phyloP scores from a whole-genome alignment of 2,888 invertebrate genomes.

The Camponotus fellah region DNA sequence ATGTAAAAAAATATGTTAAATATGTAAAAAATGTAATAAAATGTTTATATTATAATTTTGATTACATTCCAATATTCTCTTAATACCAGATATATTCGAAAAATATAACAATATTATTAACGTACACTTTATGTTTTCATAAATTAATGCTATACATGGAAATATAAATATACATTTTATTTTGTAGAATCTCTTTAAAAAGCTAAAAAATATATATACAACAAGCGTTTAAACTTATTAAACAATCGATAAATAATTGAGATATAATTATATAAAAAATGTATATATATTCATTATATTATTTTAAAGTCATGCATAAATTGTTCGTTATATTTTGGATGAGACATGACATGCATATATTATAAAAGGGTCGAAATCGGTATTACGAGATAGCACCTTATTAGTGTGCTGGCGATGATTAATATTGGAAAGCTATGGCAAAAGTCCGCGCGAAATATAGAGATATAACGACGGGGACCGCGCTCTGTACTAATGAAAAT shows the following conservation, averaged over 20 bases:
- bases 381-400: slow-evolving; percentile 7
- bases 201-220: neutral
- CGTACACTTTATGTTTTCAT: neutral
- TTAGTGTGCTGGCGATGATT: slow-evolving; percentile 19
- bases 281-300: neutral
- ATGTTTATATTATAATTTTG: neutral
- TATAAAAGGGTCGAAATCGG: slow-evolving; percentile 3
- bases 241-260: neutral
- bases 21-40: neutral
- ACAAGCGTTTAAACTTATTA: neutral
- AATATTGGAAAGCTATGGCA: slow-evolving; percentile 10
- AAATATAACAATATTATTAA: neutral
- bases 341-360: neutral
- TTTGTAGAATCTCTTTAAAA: neutral
- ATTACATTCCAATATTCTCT: neutral
- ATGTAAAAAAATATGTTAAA: neutral
- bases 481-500: slow-evolving; percentile 36
- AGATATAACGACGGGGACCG: slow-evolving; percentile 8
- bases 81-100: neutral
- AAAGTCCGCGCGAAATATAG: slow-evolving; percentile 15
- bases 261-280: neutral
- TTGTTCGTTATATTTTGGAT: slow-evolving; percentile 2
- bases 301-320: slow-evolving; percentile 27
- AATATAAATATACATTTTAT: slow-evolving; percentile 1
- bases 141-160: neutral